Evolutionary conservation across 1,140 invertebrate species (phyloP).

Genomic region (Cydia amplana): DNA sequence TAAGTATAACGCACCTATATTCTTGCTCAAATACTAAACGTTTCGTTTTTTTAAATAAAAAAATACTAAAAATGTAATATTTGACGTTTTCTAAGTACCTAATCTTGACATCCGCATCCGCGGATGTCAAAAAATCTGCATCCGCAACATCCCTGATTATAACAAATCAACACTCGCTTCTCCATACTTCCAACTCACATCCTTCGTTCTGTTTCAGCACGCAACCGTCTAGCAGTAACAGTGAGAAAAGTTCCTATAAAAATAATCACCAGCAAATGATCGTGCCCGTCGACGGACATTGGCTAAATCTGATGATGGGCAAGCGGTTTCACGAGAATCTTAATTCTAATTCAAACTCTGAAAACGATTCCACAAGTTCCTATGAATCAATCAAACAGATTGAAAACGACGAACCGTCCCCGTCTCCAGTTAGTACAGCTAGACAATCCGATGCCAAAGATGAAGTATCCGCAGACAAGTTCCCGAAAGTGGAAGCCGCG

Average conservation of each 20-base stretch:
- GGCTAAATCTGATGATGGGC: conserved; percentile 81
- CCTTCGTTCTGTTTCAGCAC: conserved; percentile 57
- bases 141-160: background rate
- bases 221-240: conserved; percentile 74
- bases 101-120: too few relatives aligned
- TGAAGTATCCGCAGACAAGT: conserved; percentile 63
- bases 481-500: conserved; percentile 43
- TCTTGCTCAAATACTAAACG: too few relatives aligned
- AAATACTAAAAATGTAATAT: too few relatives aligned
- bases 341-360: conserved; percentile 75
- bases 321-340: conserved; percentile 80
- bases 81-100: too few relatives aligned
- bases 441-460: conserved; percentile 74
- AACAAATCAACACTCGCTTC: background rate
- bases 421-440: conserved; percentile 53
- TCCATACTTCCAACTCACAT: conserved; percentile 5
- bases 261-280: conserved; percentile 71
- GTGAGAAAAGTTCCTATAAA: conserved; percentile 75
- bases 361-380: conserved; percentile 78
- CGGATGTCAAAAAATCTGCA: too few relatives aligned
- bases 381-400: conserved; percentile 67
- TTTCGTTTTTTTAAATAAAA: too few relatives aligned
- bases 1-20: too few relatives aligned
- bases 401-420: conserved; percentile 61
- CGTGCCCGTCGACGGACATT: conserved; percentile 78